Base-by-base conservation (phyloP, 2,797 vertebrate species). In the Rhyacichthys aspro region DNA sequence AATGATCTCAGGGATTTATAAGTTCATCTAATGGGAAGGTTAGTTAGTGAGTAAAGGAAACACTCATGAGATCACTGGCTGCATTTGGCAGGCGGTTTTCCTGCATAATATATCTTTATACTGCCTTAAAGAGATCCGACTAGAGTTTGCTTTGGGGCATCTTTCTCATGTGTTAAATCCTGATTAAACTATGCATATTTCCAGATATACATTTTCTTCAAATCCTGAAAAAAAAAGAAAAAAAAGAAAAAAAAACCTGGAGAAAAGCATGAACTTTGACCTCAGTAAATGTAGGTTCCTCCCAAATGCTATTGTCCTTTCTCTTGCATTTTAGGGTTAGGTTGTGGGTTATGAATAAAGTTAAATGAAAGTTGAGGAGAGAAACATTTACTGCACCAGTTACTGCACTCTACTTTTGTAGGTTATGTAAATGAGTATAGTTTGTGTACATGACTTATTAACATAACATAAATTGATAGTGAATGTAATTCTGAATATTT, bases 401-500 rank as follows among this genome's bases (percentile, higher is more conserved):
- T 15, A 48, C n/a, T n/a, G 46, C 10, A 11, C 10, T 14, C 9
- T 48, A 14, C 32, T 34, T 49, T 49, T 34, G 47, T 16, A 9
- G n/a, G n/a, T 33, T 49, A 16, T n/a, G 36, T 18, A 18, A 14
- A 16, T 10, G 12, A 41, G 17, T 18, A 34, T 18, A 11, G 15
- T 37, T 37, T 28, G 6, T 38, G 34, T 19, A 7, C 49, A 52
- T 52, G 23, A 46, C 18, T 5, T 28, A 46, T 32, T n/a, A 47
- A 47, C 19, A 19, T 28, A 28, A 6, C 19, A 47, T 23, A 47
- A 47, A 47, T 47, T 23, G 19, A 47, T 32, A 32, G 23, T 11
- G 32, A 36, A 50, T 50, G 15, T 37, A 18, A 12, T 16, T 34
- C 16, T 52, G 34, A 52, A 52, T 52, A 52, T 52, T 52, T 15